A percentile compares a stretch with the other conserved stretches of the same genome.
Evolutionary conservation across 2,888 invertebrate genomes (phyloP).

Genomic region (Trissolcus brochymenae): DNA sequence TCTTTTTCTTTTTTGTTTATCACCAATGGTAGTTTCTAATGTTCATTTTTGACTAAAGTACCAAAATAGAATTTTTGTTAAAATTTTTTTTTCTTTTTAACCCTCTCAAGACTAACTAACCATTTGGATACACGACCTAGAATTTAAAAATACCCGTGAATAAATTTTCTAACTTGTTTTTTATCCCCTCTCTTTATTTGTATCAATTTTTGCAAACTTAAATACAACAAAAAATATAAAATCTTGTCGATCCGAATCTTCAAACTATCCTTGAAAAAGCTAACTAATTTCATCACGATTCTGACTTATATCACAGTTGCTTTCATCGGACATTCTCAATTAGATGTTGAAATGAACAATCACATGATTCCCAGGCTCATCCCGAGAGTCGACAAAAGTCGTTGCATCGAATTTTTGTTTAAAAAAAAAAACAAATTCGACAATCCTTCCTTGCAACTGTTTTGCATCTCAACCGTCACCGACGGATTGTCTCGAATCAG

Average conservation of each 20-base stretch:
- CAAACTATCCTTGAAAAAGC: slow-evolving; percentile 42
- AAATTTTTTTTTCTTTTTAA: slow-evolving; percentile 8
- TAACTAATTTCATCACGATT: slow-evolving; percentile 48
- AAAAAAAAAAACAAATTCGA: neutral
- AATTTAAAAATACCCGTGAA: slow-evolving; percentile 23
- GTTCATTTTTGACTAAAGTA: slow-evolving; percentile 44
- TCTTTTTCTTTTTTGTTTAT: slow-evolving; percentile 18
- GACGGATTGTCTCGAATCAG: slow-evolving; percentile 64
- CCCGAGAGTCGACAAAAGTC: slow-evolving; percentile 30
- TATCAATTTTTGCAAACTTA: neutral
- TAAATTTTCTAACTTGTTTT: slow-evolving; percentile 14
- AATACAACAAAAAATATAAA: slow-evolving; percentile 7
- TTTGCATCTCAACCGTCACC: neutral
- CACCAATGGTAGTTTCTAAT: slow-evolving; percentile 40
- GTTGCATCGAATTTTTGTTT: slow-evolving; percentile 31
- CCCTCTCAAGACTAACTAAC: slow-evolving; percentile 33
- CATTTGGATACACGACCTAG: slow-evolving; percentile 30
- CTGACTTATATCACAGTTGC: slow-evolving; percentile 61
- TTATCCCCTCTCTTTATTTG: neutral
- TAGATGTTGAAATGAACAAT: slow-evolving; percentile 34
- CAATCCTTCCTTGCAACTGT: slow-evolving; percentile 8
- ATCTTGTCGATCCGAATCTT: slow-evolving; percentile 5
- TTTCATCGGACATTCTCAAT: slow-evolving; percentile 55
- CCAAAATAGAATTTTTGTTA: slow-evolving; percentile 36
- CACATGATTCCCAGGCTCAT: slow-evolving; percentile 11